These are phyloP conservation scores for Himalopsyche kuldschensis DNA, from an alignment of 2,888 invertebrate genomes.

Conservation along the genomic window DNA sequence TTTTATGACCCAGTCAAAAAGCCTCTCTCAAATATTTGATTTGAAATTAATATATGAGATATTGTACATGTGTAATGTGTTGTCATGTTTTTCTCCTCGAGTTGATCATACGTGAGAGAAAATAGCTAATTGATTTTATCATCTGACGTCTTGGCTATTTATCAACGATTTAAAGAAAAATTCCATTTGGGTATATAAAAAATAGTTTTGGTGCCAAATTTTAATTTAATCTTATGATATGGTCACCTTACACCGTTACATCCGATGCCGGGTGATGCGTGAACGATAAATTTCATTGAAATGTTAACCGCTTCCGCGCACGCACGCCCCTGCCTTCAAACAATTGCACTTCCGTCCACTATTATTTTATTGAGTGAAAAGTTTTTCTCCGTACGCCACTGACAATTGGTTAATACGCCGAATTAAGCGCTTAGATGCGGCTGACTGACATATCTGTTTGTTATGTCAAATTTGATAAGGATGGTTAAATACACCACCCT, in stretches of 20 bases:
- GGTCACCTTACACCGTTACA: not conserved
- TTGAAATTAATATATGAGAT: too few species aligned
- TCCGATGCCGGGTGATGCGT: constrained; percentile 12
- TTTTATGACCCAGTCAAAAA: too few species aligned
- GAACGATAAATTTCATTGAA: constrained; percentile 22
- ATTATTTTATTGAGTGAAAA: not conserved
- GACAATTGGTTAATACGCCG: not conserved
- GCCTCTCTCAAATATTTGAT: too few species aligned
- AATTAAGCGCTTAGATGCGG: not conserved
- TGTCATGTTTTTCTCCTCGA: too few species aligned
- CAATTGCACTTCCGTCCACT: not conserved
- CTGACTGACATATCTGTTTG: not conserved
- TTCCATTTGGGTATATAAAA: too few species aligned
- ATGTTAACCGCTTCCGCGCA: constrained; percentile 11
- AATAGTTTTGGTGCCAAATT: too few species aligned
- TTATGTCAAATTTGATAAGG: not conserved
- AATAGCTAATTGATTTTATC: too few species aligned
- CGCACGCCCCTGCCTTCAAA: constrained; percentile 1
- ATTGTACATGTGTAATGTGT: too few species aligned
- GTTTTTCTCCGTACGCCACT: not conserved
- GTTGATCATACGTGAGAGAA: too few species aligned
- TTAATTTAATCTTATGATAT: too few species aligned
- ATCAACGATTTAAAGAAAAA: too few species aligned
- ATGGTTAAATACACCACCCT: not conserved
- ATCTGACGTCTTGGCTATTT: too few species aligned